Conservation (phyloP, 2,113 vertebrate species). For the Merops nubicus region DNA sequence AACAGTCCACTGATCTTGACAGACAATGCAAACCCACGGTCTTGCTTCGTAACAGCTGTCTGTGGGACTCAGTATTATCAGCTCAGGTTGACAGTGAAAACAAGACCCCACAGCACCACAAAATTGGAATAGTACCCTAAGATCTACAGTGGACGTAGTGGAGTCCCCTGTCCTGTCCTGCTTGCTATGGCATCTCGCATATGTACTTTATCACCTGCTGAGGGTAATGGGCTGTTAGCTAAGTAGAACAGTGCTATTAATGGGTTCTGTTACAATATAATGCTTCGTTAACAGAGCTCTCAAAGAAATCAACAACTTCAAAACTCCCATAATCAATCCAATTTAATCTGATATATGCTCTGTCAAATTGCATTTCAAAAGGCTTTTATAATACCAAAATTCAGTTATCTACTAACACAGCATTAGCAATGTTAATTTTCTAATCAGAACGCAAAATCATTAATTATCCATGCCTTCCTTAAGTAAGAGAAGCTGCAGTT, state of each 20-base stretch:
- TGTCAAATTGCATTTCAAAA: slow-evolving; percentile 69
- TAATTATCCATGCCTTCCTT: slow-evolving; percentile 65
- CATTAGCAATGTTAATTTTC: slow-evolving; percentile 67
- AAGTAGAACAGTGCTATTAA: slow-evolving; percentile 24
- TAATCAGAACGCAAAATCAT: slow-evolving; percentile 66
- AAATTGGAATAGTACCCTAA: background rate
- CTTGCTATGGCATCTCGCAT: fast-evolving
- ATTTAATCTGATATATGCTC: slow-evolving; percentile 63
- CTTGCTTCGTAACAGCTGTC: fast-evolving
- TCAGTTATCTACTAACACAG: slow-evolving; percentile 59
- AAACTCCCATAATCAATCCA: slow-evolving; percentile 58
- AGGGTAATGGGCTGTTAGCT: slow-evolving; percentile 32
- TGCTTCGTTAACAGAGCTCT: slow-evolving; percentile 53
- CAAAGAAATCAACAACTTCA: slow-evolving; percentile 67
- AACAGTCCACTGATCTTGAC: background rate
- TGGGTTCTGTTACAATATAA: slow-evolving; percentile 51
- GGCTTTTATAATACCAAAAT: slow-evolving; percentile 47
- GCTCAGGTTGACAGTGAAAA: background rate
- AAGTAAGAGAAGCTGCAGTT: slow-evolving; percentile 18
- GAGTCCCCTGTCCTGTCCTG: background rate
- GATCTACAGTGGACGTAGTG: background rate
- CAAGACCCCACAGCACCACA: background rate
- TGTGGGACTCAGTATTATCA: background rate
- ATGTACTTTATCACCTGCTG: background rate
- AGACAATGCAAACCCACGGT: background rate